Conservation (phyloP, 2,113 vertebrate species). For the Gobiocypris rarus region DNA sequence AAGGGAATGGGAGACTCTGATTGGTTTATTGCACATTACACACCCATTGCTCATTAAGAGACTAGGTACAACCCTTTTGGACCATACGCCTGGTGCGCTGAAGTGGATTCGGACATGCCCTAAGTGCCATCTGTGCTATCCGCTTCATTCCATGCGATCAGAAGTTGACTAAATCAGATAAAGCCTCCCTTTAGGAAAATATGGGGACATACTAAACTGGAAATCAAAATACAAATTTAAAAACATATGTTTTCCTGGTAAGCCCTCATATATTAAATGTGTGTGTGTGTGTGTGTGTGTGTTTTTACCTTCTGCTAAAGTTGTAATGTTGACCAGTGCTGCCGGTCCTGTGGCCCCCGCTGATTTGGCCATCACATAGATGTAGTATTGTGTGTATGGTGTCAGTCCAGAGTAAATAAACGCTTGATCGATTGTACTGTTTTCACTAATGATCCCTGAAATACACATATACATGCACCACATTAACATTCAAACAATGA, state of each 20-base stretch:
- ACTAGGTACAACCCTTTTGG: too few species aligned
- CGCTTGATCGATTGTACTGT: conserved; percentile 84
- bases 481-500: not conserved
- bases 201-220: not conserved
- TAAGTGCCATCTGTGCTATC: too few species aligned
- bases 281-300: not conserved
- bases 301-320: conserved; percentile 84
- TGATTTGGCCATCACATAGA: conserved; percentile 83
- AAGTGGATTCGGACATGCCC: too few species aligned
- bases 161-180: not conserved
- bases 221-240: too few species aligned
- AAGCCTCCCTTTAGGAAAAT: not conserved
- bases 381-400: conserved; percentile 83
- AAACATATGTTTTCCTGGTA: too few species aligned
- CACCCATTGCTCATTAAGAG: too few species aligned
- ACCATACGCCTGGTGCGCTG: too few species aligned
- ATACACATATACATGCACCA: conserved; percentile 29
- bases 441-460: conserved; percentile 85
- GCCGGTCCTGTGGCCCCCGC: conserved; percentile 87
- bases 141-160: too few species aligned
- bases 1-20: too few species aligned
- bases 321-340: conserved; percentile 77
- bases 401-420: conserved; percentile 82
- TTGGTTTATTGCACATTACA: too few species aligned
- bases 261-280: not conserved